Base-by-base conservation (phyloP, 2,113 vertebrate species). In the Lagopus leucura region DNA sequence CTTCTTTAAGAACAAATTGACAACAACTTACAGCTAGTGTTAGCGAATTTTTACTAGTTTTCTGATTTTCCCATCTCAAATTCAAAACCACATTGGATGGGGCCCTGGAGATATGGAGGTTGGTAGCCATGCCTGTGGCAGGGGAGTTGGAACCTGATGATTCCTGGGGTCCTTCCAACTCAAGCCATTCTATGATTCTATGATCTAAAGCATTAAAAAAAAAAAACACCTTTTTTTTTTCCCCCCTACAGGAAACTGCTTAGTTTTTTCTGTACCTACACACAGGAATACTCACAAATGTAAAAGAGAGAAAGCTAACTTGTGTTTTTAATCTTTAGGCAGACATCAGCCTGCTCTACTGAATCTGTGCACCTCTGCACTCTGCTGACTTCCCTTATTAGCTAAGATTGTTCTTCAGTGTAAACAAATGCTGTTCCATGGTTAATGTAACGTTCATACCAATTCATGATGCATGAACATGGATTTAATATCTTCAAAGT, bases 391-490 rank as follows among this genome's bases (percentile, higher is more conserved):
- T 28, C 67, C 21, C 43, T 19, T 13, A 18, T 22, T 1, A 4
- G 30, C 36, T 25, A 34, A 11, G 34, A 40, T 40, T 36, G 19
- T 27, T 71, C 32, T 27, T 30, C 21, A 47, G 14, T 6, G 0
- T 5, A 45, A 42, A 11, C 8, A 28, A 7, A 10, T 12, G 10
- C n/a, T 47, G 45, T 57, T 57, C 52, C 25, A 16, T 0, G 1
- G 34, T 4, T 42, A 32, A 47, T 11, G 21, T n/a, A 40, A 21
- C 9, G 7, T 13, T 76, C 67, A n/a, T 40, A 63, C 7, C 22
- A 38, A 5, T 28, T 47, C 28, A 50, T 21, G 34, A 52, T 10
- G 13, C 13, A n/a, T 1, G 4, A 40, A 40, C 78, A 25, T 3
- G 18, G 40, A 48, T 69, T 88, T 16, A 27, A 17, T n/a, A 13